Base-by-base conservation (phyloP, 2,888 invertebrate species). In the Pyrocoelia pectoralis region DNA sequence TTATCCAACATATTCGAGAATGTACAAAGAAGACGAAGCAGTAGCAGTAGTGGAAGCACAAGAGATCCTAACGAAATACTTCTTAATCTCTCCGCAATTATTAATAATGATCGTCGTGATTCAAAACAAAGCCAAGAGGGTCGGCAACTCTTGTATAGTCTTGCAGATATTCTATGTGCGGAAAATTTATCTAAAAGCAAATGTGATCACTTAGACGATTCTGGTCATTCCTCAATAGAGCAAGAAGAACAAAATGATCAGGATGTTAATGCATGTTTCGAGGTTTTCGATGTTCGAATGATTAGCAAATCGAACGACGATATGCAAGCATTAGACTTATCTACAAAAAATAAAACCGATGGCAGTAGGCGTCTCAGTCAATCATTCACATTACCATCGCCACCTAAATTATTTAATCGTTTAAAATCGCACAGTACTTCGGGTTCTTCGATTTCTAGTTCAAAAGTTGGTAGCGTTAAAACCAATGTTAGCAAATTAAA, bases 81-180 rank as follows among this genome's bases (percentile, higher is more conserved):
- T 12, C 63, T 64, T 14, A 66, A 66, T 55, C 62, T 72, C 5
- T 72, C 70, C 6, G 61, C 53, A 19, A 68, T 72, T 49, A 56
- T 72, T 17, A 66, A 54, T 29, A 66, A 55, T 40, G 70, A 68
- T 13, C 29, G 57, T 28, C 58, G 55, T 5, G 64, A 64, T 17
- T 13, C 15, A 1, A 57, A 67, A 56, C 69, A 69, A 43, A 69
- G 65, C 40, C 28, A 40, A 4, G 65, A 70, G 60, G 70, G 70
- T 1, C 68, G 68, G 46, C 68, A 66, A 52, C 53, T 72, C 19
- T 43, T 72, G 6, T 64, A 29, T 28, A 65, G 57, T 51, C 64
- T 72, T 9, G 69, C 70, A 4, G 64, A 67, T 65, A 69, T 72
- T 14, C 60, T 72, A 17, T 70, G 64, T 55, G 28, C 61, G 1